Percentiles rank a stretch among this genome's conserved stretches.
Evolutionary conservation across 37 sponge, comb jelly and placozoan species (phyloP).

Genomic region (Haliclona indistincta): DNA sequence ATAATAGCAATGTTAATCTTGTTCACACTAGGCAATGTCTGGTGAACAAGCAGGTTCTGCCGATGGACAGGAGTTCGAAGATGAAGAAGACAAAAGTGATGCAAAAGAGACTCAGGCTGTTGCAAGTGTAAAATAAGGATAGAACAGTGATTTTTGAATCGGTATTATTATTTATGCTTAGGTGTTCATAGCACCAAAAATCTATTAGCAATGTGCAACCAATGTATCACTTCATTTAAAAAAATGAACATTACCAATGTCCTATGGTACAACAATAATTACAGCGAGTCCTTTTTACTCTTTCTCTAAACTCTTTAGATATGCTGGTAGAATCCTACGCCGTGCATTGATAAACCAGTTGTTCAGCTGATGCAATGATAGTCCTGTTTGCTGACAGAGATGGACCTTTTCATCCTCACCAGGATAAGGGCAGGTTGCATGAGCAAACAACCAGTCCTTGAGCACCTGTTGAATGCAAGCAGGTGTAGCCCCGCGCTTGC

Average conservation of each 20-base stretch:
- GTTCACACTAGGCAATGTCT: too few relatives aligned
- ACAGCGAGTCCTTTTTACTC: background rate
- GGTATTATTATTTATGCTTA: background rate
- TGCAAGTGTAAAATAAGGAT: too few relatives aligned
- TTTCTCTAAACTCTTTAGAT: background rate
- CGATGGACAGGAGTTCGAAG: too few relatives aligned
- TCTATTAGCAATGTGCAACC: too few relatives aligned
- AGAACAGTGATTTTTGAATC: too few relatives aligned
- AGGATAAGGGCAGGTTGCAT: conserved; percentile 46
- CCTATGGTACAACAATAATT: too few relatives aligned
- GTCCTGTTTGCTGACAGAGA: conserved; percentile 39
- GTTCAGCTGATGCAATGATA: conserved; percentile 53
- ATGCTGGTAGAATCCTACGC: conserved; percentile 31
- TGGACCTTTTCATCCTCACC: conserved; percentile 45
- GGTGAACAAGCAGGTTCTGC: too few relatives aligned
- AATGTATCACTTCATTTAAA: too few relatives aligned
- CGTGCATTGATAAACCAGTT: conserved; percentile 74
- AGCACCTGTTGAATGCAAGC: background rate
- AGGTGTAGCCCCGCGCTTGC: background rate
- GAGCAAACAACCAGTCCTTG: conserved; percentile 2
- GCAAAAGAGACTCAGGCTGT: too few relatives aligned
- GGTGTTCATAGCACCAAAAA: background rate
- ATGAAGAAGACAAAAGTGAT: too few relatives aligned
- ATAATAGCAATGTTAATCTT: too few relatives aligned
- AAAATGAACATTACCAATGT: too few relatives aligned